These are phyloP conservation scores for Dasypolia templi DNA, from an alignment of 2,888 invertebrate species.

Conservation along the genomic window DNA sequence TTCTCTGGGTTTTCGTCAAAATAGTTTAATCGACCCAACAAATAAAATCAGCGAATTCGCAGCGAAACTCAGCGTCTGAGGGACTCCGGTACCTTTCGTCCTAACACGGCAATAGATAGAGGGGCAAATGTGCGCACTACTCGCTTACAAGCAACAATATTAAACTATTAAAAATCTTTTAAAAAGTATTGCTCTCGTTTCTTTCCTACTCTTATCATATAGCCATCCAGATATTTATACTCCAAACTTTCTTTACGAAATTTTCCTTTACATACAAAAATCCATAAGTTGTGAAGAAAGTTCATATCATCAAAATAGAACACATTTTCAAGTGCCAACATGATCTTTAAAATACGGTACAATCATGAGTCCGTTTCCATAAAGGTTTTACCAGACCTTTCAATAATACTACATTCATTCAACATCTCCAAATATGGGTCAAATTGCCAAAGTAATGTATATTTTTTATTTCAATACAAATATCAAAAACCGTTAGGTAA, in stretches of 20 bases:
- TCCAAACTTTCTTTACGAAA: neutral
- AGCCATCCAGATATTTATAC: neutral
- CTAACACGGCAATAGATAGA: too few relatives aligned
- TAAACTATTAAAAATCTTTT: too few relatives aligned
- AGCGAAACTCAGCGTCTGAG: too few relatives aligned
- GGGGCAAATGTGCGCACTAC: too few relatives aligned
- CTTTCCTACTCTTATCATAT: neutral
- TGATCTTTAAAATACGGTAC: conserved; percentile 17
- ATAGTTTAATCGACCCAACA: too few relatives aligned
- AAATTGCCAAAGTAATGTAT: conserved; percentile 41
- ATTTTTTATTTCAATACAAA: conserved; percentile 52
- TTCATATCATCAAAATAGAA: neutral
- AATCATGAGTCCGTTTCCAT: conserved; percentile 5
- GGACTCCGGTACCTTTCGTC: too few relatives aligned
- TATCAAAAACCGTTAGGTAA: conserved; percentile 56
- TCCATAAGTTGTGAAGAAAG: conserved; percentile 9
- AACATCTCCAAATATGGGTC: conserved; percentile 53
- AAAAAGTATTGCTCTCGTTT: too few relatives aligned
- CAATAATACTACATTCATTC: conserved; percentile 40
- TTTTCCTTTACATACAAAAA: neutral
- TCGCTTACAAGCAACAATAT: too few relatives aligned
- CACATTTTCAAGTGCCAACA: neutral
- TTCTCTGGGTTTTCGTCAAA: too few relatives aligned
- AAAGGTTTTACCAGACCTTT: conserved; percentile 27
- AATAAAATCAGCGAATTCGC: too few relatives aligned